Evolutionary conservation across 1,140 invertebrate species (phyloP).

Genomic region (Micrasema longulum): DNA sequence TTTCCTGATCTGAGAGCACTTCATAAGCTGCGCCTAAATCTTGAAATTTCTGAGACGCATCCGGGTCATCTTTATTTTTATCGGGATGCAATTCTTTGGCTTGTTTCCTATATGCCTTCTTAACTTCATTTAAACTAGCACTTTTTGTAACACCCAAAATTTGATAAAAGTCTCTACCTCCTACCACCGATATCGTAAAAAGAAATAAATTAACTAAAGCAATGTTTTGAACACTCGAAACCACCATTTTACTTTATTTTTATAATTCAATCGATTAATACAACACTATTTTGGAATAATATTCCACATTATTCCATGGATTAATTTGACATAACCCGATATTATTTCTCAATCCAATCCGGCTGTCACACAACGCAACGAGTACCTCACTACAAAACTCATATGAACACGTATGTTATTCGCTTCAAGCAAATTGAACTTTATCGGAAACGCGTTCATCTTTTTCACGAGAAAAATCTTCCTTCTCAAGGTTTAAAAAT

Average conservation of each 20-base stretch:
- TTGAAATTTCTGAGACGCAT: constrained; percentile 94
- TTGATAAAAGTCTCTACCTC: constrained; percentile 93
- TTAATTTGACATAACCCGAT: constrained; percentile 25
- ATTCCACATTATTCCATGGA: constrained; percentile 21
- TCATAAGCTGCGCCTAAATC: constrained; percentile 98
- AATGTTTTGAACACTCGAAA: constrained; percentile 37
- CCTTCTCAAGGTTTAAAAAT: background rate
- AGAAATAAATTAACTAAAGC: constrained; percentile 44
- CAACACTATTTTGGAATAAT: constrained; percentile 8
- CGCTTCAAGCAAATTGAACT: constrained; percentile 21
- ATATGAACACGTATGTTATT: constrained; percentile 33
- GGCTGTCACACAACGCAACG: constrained; percentile 20
- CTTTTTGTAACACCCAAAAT: constrained; percentile 88
- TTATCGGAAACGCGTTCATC: background rate
- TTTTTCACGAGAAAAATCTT: background rate
- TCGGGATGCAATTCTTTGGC: constrained; percentile 99
- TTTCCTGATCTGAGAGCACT: constrained; percentile 93
- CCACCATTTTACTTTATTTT: constrained; percentile 28
- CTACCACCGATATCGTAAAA: constrained; percentile 38
- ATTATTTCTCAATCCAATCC: background rate
- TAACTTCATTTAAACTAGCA: constrained; percentile 94
- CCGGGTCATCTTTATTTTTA: constrained; percentile 95
- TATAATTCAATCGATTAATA: constrained; percentile 8
- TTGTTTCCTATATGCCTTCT: constrained; percentile 95
- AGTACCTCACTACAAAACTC: background rate